Conservation (phyloP, 2,888 invertebrate species). For the Geotrupes spiniger region DNA sequence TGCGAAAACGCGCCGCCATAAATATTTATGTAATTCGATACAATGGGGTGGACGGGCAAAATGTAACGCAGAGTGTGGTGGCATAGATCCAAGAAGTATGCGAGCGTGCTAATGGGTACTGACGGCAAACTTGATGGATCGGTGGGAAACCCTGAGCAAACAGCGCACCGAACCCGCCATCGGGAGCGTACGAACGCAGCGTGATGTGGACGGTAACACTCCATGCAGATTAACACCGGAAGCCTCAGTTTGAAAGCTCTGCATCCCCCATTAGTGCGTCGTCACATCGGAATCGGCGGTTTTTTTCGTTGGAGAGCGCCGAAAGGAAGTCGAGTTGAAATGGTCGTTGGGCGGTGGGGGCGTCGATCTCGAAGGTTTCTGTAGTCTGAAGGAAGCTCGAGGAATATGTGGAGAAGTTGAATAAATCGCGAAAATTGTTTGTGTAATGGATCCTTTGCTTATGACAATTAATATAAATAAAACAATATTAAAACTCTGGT, state of each 20-base stretch:
- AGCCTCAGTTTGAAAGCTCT: slow-evolving; percentile 38
- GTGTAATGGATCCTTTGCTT: too few species aligned
- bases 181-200: slow-evolving; percentile 39
- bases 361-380: slow-evolving; percentile 10
- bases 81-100: slow-evolving; percentile 44
- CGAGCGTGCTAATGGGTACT: slow-evolving; percentile 63
- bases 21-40: slow-evolving; percentile 24
- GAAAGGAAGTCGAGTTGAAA: slow-evolving; percentile 6
- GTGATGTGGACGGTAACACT: slow-evolving; percentile 38
- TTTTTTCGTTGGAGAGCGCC: slow-evolving; percentile 11
- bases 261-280: slow-evolving; percentile 27
- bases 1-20: slow-evolving; percentile 14
- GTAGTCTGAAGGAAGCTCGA: slow-evolving; percentile 2
- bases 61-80: slow-evolving; percentile 36
- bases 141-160: slow-evolving; percentile 48
- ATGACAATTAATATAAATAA: too few species aligned
- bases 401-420: too few species aligned
- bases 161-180: slow-evolving; percentile 41
- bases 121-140: slow-evolving; percentile 63
- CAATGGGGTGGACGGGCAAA: slow-evolving; percentile 23
- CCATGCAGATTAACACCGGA: slow-evolving; percentile 45
- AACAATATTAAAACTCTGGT: too few species aligned
- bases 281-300: slow-evolving; percentile 17
- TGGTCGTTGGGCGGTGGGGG: neutral
- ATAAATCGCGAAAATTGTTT: too few species aligned